phyloP scores from a whole-genome alignment of 2,113 vertebrate genomes.

The Catharus bicknelli region DNA sequence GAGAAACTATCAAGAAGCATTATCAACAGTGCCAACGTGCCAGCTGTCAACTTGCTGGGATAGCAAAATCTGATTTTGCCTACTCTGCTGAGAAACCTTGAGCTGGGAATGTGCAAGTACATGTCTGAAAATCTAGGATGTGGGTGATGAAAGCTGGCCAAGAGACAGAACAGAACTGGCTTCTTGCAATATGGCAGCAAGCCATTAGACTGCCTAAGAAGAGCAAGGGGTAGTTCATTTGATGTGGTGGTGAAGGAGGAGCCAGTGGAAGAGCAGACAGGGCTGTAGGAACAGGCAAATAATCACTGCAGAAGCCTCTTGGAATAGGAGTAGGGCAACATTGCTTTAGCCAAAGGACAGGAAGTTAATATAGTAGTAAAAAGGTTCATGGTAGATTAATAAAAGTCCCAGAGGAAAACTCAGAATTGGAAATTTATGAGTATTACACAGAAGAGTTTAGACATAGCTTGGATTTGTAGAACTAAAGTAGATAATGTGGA shows the following conservation, averaged over 20 bases:
- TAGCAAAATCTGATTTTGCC: constrained; percentile 37
- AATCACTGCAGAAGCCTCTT: neutral
- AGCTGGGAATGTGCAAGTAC: constrained; percentile 36
- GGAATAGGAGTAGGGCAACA: neutral
- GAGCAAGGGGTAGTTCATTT: neutral
- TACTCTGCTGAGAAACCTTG: constrained; percentile 36
- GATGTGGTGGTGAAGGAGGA: neutral
- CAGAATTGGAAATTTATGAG: neutral
- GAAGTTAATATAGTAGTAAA: neutral
- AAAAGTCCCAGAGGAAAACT: neutral
- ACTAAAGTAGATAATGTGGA: neutral
- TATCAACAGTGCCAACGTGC: neutral
- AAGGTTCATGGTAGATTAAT: neutral
- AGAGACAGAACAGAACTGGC: neutral
- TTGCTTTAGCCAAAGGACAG: neutral
- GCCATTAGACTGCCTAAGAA: neutral
- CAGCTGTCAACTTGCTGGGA: neutral
- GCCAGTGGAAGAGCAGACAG: neutral
- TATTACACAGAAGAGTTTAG: neutral
- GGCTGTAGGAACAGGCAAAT: neutral
- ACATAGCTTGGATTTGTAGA: neutral
- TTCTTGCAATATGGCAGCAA: neutral
- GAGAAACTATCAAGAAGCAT: neutral
- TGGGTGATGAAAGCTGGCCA: constrained; percentile 13
- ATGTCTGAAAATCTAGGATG: constrained; percentile 28